Conservation (phyloP, 2,888 invertebrate genomes). For the Ophion costatus region DNA sequence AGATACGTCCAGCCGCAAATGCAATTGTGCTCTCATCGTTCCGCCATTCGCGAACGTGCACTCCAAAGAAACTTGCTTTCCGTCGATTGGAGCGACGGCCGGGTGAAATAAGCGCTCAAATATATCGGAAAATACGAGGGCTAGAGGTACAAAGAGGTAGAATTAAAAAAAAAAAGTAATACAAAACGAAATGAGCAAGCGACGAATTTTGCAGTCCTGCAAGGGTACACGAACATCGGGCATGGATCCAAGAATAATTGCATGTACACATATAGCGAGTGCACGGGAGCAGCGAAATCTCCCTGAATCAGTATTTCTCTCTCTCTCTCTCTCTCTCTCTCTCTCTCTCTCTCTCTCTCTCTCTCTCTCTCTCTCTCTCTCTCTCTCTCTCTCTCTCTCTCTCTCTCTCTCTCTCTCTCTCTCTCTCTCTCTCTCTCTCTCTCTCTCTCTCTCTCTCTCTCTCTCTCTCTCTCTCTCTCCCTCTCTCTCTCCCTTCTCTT, state of each 20-base stretch:
- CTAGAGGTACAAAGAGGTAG: conserved; percentile 14
- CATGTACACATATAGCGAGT: conserved; percentile 23
- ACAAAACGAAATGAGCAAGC: conserved; percentile 24
- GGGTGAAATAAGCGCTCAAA: conserved; percentile 12
- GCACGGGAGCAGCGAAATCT: conserved; percentile 33
- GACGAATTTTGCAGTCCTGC: conserved; percentile 43
- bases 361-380: not conserved
- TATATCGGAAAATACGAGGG: conserved; percentile 9
- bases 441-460: conserved; percentile 33
- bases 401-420: conserved; percentile 9
- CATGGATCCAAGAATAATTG: conserved; percentile 63
- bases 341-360: not conserved
- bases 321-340: conserved; percentile 16
- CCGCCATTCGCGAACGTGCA: not conserved
- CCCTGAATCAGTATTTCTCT: conserved; percentile 39
- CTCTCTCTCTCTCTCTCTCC: not conserved
- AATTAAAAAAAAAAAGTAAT: conserved; percentile 8
- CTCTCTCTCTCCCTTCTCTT: not conserved
- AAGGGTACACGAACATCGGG: conserved; percentile 56
- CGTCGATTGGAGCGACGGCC: conserved; percentile 17
- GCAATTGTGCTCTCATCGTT: conserved; percentile 41
- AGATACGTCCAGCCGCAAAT: conserved; percentile 9
- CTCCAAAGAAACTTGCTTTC: not conserved
- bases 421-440: not conserved
- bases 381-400: no score